Evolutionary conservation across 2,113 vertebrate genomes (phyloP).

Genomic region (Tetrao urogallus): DNA sequence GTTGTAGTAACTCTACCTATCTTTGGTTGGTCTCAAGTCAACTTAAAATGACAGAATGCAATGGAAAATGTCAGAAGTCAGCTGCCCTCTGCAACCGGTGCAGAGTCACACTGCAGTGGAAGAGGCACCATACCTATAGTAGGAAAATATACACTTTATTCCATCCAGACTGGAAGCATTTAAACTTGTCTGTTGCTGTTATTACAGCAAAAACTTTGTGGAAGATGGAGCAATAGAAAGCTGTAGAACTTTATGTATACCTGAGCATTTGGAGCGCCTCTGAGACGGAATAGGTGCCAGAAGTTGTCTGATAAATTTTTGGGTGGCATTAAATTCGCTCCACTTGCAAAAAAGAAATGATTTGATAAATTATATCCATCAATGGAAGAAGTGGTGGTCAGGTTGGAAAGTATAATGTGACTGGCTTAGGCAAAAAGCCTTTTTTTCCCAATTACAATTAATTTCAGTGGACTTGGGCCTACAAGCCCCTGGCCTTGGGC

Average conservation of each 20-base stretch:
- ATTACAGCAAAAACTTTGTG: slow-evolving; percentile 46
- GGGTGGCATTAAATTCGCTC: slow-evolving; percentile 48
- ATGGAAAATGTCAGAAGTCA: background rate
- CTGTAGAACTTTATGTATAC: slow-evolving; percentile 24
- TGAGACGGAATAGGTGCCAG: slow-evolving; percentile 40
- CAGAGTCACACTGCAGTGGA: background rate
- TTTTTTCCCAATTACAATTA: slow-evolving; percentile 66
- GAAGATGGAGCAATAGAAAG: background rate
- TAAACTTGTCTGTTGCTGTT: background rate
- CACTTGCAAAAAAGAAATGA: slow-evolving; percentile 19
- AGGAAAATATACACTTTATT: background rate
- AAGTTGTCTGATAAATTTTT: slow-evolving; percentile 53
- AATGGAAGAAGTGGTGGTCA: slow-evolving; percentile 54
- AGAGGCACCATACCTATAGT: background rate
- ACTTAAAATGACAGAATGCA: background rate
- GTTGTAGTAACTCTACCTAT: background rate
- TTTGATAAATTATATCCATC: slow-evolving; percentile 40
- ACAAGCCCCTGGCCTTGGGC: slow-evolving; percentile 71
- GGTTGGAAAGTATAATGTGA: slow-evolving; percentile 29
- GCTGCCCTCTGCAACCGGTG: background rate
- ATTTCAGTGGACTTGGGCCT: slow-evolving; percentile 70
- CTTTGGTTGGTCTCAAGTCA: background rate
- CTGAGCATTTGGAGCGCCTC: slow-evolving; percentile 16
- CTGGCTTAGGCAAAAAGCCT: slow-evolving; percentile 57
- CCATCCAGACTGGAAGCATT: background rate